Percentiles rank a stretch among this genome's conserved stretches.
phyloP scores from a whole-genome alignment of 2,888 invertebrate species.

The Steinernema carpocapsae region DNA sequence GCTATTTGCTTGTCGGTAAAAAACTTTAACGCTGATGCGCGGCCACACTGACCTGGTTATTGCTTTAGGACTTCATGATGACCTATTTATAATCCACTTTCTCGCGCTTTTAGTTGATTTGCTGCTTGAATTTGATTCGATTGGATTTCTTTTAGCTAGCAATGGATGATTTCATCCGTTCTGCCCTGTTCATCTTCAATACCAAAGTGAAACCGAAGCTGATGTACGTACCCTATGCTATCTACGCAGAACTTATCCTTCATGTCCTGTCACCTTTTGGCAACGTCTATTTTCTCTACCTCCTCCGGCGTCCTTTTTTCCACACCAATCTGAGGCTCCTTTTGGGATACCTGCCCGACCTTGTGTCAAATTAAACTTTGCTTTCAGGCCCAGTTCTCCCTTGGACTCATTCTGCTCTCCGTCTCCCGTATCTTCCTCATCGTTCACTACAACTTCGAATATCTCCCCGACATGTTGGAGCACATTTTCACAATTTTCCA shows the following conservation, averaged over 20 bases:
- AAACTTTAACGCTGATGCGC: too few species aligned
- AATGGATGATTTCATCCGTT: too few species aligned
- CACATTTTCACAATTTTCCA: background rate
- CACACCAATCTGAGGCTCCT: background rate
- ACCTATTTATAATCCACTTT: background rate
- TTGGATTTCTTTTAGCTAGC: too few species aligned
- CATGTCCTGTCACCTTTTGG: background rate
- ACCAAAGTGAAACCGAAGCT: too few species aligned
- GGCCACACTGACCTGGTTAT: too few species aligned
- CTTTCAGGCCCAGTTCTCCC: conserved; percentile 5
- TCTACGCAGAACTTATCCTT: background rate
- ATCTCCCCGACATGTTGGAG: background rate
- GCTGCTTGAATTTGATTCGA: too few species aligned
- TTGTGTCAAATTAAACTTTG: too few species aligned
- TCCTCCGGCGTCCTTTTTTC: conserved; percentile 11
- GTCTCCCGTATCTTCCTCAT: background rate
- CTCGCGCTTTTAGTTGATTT: too few species aligned
- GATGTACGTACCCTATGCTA: background rate
- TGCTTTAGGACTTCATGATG: too few species aligned
- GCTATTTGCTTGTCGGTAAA: too few species aligned
- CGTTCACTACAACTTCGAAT: background rate
- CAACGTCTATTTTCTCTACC: conserved; percentile 8
- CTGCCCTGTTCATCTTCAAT: too few species aligned
- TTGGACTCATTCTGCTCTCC: background rate
- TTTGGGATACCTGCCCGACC: background rate